A percentile compares a stretch with the other conserved stretches of the same genome.
These are phyloP conservation scores for Anorthoa munda DNA, from an alignment of 2,888 invertebrate genomes.

Conservation along the genomic window DNA sequence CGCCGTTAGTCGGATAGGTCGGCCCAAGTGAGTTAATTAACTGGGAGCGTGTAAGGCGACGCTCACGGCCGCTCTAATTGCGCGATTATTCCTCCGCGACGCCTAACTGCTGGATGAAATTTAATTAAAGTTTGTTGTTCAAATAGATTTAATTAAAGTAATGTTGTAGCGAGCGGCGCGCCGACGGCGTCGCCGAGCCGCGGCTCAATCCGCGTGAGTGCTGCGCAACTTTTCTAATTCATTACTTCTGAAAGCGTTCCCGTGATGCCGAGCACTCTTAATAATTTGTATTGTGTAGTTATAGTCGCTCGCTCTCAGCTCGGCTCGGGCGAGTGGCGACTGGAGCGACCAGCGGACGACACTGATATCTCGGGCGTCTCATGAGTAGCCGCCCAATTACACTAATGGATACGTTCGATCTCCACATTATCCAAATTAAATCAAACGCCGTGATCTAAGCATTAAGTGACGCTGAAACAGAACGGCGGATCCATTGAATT, in stretches of 20 bases:
- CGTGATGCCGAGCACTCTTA: slow-evolving; percentile 90
- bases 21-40: slow-evolving; percentile 90
- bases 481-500: slow-evolving; percentile 74
- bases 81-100: slow-evolving; percentile 91
- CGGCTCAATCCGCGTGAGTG: slow-evolving; percentile 90
- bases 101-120: slow-evolving; percentile 91
- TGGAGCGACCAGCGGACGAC: slow-evolving; percentile 45
- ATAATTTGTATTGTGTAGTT: slow-evolving; percentile 91
- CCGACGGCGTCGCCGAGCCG: slow-evolving; percentile 78
- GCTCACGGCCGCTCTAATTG: slow-evolving; percentile 91
- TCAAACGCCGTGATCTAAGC: slow-evolving; percentile 73
- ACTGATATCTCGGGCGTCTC: slow-evolving; percentile 72
- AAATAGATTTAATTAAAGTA: slow-evolving; percentile 92
- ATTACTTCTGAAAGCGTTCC: slow-evolving; percentile 91
- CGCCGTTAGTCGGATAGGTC: slow-evolving; percentile 79
- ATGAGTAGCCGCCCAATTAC: slow-evolving; percentile 69
- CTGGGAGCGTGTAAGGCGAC: slow-evolving; percentile 90
- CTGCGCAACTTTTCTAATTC: slow-evolving; percentile 91
- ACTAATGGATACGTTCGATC: slow-evolving; percentile 77
- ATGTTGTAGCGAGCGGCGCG: slow-evolving; percentile 89
- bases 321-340: not conserved
- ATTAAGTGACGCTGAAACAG: slow-evolving; percentile 69
- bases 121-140: slow-evolving; percentile 92
- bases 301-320: slow-evolving; percentile 79
- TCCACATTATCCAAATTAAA: slow-evolving; percentile 75